Base-by-base conservation (phyloP, 1,140 invertebrate genomes). In the Heliconius nattereri region DNA sequence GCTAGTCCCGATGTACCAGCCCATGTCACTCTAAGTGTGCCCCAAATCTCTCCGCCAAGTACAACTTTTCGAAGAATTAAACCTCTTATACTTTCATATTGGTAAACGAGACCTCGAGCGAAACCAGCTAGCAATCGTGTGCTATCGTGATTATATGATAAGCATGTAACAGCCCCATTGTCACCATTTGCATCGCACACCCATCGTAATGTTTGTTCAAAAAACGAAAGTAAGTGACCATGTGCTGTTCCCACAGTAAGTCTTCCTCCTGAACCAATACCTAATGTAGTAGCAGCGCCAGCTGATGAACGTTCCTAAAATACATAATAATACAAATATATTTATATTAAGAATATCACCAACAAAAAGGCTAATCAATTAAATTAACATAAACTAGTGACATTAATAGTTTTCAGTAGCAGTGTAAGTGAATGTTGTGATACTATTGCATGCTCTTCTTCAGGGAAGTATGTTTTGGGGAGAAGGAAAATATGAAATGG, bases 241-340 rank as follows among this genome's bases (percentile, higher is more conserved):
- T 99, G 98, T 57, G 98, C 98, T 60, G 98, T 99, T 52, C 99
- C 98, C 72, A 99, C 96, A 26, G 97, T 97, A 82, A 99, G 83
- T 80, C 87, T 97, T 87, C 97, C 96, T 72, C 96, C 96, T 2
- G 96, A 96, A 75, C 97, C 97, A 57, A 97, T 97, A 81, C 97
- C 96, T 35, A 97, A 95, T 29, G 97, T 96, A 85, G 98, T 98
- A 3, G 98, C 98, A 77, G 97, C 95, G 32, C 98, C 98, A 76
- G 98, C 97, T 94, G 98, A 97, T 29, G 98, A 97, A 83, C 97
- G 96, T 85, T 99, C 98, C 97, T 98, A 85, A 79, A 94, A 95
- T 71, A n/a, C 16, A 49, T 76, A 16, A 66, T 66, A 29, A 26
- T 66, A 13, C 26, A 26, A 26, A 13, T 60, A 66, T 29, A 60